phyloP scores from a whole-genome alignment of 2,888 invertebrate species.

The Rhaphigaster nebulosa region DNA sequence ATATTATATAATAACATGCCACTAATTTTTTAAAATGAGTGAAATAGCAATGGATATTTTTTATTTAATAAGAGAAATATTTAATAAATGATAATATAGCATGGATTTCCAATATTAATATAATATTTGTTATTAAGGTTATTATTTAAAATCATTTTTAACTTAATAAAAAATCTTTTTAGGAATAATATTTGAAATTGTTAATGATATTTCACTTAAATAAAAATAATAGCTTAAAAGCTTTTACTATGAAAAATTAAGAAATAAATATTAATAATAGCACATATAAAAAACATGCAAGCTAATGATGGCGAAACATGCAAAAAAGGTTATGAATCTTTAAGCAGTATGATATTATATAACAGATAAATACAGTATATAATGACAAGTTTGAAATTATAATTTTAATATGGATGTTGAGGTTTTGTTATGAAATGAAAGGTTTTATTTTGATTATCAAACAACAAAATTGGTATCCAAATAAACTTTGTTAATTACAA shows the following conservation, averaged over 20 bases:
- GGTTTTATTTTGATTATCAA: neutral
- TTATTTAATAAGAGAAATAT: neutral
- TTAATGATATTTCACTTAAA: neutral
- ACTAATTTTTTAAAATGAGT: neutral
- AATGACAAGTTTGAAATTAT: neutral
- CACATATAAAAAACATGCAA: neutral
- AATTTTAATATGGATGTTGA: neutral
- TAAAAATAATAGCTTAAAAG: neutral
- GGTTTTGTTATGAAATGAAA: slow-evolving; percentile 29
- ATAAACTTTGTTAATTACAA: neutral
- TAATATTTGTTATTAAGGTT: neutral
- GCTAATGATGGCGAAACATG: neutral
- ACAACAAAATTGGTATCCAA: neutral
- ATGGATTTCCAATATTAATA: neutral
- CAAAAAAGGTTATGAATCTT: neutral
- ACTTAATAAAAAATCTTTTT: neutral
- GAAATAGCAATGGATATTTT: neutral
- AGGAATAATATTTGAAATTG: neutral
- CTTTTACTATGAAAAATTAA: neutral
- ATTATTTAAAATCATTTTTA: neutral
- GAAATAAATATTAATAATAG: neutral
- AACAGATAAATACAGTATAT: neutral
- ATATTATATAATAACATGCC: neutral
- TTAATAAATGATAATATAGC: neutral
- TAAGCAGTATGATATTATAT: neutral